Percentiles rank a stretch among this genome's conserved stretches.
These are phyloP conservation scores for Eucera pruinosa DNA, from an alignment of 2,888 invertebrate genomes.

Conservation along the genomic window DNA sequence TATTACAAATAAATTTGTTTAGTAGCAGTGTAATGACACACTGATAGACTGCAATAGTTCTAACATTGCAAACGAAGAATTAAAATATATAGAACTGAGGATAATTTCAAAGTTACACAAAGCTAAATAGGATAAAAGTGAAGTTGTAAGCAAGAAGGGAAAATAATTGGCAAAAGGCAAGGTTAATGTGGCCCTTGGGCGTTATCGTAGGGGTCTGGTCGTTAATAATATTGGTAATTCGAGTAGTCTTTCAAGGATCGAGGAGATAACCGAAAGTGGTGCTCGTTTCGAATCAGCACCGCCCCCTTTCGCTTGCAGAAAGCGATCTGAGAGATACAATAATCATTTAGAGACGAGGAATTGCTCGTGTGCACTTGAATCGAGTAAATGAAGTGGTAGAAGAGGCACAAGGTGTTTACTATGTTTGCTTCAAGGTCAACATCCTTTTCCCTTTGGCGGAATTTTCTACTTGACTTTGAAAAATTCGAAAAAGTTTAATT, in stretches of 20 bases:
- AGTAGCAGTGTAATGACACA: no score
- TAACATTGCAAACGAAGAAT: no score
- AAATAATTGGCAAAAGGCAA: slow-evolving; percentile 33
- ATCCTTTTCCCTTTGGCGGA: neutral
- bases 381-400: neutral
- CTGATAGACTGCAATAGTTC: no score
- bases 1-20: no score
- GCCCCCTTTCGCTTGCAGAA: slow-evolving; percentile 21
- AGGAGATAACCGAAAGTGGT: slow-evolving; percentile 37
- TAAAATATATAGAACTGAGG: no score
- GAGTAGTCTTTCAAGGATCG: slow-evolving; percentile 10
- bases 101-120: no score
- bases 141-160: neutral
- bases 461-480: neutral
- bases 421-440: neutral
- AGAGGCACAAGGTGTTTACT: slow-evolving; percentile 1
- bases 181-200: slow-evolving; percentile 25
- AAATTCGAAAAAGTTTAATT: neutral
- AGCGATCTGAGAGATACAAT: slow-evolving; percentile 23
- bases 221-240: slow-evolving; percentile 46
- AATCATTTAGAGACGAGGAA: slow-evolving; percentile 29
- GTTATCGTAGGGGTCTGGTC: slow-evolving; percentile 19
- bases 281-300: slow-evolving; percentile 31
- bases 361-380: slow-evolving; percentile 15
- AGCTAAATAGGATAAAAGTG: neutral